Percentiles rank a stretch among this genome's conserved stretches.
phyloP scores from a whole-genome alignment of 1,140 invertebrate species.

The Plectus sambesii region DNA sequence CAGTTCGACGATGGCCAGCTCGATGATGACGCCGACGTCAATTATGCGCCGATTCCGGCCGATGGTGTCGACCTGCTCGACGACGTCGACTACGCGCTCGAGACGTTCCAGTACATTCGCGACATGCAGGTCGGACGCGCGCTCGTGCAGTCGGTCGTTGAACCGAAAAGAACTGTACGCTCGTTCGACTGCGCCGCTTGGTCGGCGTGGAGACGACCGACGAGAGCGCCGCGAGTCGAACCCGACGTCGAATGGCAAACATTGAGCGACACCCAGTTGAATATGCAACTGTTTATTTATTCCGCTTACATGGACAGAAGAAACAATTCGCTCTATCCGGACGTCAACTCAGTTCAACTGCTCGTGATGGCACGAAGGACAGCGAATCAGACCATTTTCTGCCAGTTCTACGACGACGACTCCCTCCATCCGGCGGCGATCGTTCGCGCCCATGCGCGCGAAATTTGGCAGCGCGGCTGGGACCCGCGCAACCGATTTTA shows the following conservation, averaged over 20 bases:
- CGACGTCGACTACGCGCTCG: constrained; percentile 16
- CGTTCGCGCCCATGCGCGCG: constrained; percentile 14
- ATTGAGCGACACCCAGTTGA: too few relatives aligned
- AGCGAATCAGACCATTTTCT: constrained; percentile 18
- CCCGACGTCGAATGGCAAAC: too few relatives aligned
- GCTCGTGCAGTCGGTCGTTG: constrained; percentile 10
- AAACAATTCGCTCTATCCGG: constrained; percentile 28
- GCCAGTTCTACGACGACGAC: constrained; percentile 14
- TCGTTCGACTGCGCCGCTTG: not conserved
- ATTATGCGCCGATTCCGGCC: too few relatives aligned
- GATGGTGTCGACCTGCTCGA: too few relatives aligned
- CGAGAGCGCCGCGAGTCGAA: too few relatives aligned
- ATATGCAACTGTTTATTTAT: too few relatives aligned
- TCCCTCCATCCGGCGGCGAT: not conserved
- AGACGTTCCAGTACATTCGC: constrained; percentile 16
- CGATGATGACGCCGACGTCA: too few relatives aligned
- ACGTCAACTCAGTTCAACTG: constrained; percentile 18
- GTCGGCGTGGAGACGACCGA: constrained; percentile 21
- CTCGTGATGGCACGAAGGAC: constrained; percentile 20
- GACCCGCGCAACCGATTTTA: constrained; percentile 39
- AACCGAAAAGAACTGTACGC: constrained; percentile 7
- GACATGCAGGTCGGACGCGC: constrained; percentile 9
- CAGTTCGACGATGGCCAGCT: too few relatives aligned
- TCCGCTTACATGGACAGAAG: constrained; percentile 31
- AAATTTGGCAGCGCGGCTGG: constrained; percentile 39